Evolutionary conservation across 2,888 invertebrate genomes (phyloP), one percentile per base, ranked within the genome.

Genomic region (Xestoiulus laeticollis): DNA sequence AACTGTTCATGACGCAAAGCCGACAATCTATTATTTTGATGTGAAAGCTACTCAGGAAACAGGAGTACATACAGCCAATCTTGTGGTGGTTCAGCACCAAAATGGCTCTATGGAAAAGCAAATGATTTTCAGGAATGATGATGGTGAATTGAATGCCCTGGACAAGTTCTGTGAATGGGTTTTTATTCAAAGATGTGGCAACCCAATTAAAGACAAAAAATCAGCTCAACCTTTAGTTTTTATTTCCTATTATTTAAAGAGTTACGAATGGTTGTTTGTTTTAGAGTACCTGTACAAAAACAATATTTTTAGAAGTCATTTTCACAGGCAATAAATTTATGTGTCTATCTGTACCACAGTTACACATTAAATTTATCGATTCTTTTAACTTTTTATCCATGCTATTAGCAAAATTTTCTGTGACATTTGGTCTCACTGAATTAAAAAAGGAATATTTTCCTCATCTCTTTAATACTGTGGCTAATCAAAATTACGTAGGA

Each of bases 361-460:
- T 59, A 1, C 19, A 22, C 22, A 59, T 87, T 14, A 87, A 53
- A 87, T 59, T 87, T 19, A 87, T 87, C 26, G 87, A 87, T 68
- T 87, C 87, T 16, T 87, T 59, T 22, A 87, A 68, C 30, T 87
- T 87, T 30, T 2, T 87, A 6, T 6, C 87, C 26, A 87, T 87
- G 87, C 59, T 33, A 26, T 68, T 87, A 16, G 8, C 87, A 2
- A 59, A 48, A 26, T 32, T 87, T 14, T 68, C 87, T 19, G 30
- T 16, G 14, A 87, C 33, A 0, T 87, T 87, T 68, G 32, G 19
- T 0, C 38, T 87, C 1, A 22, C n/a, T 26, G 87, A 87, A 32
- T 68, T 87, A 32, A 68, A 32, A 30, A 87, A 87, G 22, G 68
- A 68, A 3, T 38, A 87, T 32, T 87, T 87, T 6, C 87, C 87